Evolutionary conservation across 2,113 vertebrate genomes (phyloP).

Genomic region (Ageneiosus marmoratus): DNA sequence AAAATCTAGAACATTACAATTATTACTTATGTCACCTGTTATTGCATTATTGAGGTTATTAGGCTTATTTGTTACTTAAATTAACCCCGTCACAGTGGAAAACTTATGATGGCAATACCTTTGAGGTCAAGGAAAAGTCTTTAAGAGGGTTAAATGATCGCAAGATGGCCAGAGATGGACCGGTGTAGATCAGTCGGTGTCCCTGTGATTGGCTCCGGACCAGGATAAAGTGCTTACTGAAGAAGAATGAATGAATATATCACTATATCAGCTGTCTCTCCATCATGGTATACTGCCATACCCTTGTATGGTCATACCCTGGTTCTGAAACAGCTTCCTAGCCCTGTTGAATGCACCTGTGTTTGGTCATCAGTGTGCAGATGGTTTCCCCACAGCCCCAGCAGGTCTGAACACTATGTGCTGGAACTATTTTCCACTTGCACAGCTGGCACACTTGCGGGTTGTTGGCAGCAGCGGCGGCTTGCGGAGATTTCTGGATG

Average conservation of each 20-base stretch:
- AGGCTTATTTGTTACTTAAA: not conserved
- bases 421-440: slow-evolving; percentile 51
- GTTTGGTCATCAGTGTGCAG: slow-evolving; percentile 63
- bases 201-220: not conserved
- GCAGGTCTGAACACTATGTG: slow-evolving; percentile 58
- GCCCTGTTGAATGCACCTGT: slow-evolving; percentile 32
- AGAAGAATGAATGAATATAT: not conserved
- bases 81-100: not conserved
- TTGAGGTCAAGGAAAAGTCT: not conserved
- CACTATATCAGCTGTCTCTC: not conserved
- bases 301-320: not conserved
- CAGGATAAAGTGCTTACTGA: not conserved
- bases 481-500: slow-evolving; percentile 3
- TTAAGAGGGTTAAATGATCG: not conserved
- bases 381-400: slow-evolving; percentile 69
- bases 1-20: not conserved
- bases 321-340: not conserved
- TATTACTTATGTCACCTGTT: not conserved
- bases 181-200: not conserved
- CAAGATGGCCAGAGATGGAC: too few species aligned
- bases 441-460: slow-evolving; percentile 57
- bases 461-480: not conserved
- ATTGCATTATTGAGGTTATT: not conserved
- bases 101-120: not conserved
- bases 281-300: not conserved